A percentile compares a stretch with the other conserved stretches of the same genome.
These are phyloP conservation scores for Linepithema humile DNA, from an alignment of 1,140 invertebrate genomes.

Conservation along the genomic window DNA sequence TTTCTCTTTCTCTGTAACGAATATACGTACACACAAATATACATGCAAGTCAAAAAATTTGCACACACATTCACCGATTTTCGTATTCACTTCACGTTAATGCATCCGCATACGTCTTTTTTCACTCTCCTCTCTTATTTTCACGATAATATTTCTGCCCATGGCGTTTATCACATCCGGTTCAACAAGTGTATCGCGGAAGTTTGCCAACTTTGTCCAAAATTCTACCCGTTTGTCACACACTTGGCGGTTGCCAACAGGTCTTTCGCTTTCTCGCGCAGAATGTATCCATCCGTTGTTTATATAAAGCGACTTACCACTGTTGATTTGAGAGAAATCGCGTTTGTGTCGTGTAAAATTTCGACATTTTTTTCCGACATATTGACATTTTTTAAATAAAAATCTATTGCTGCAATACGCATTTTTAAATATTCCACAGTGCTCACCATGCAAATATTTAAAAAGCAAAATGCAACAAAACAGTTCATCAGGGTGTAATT, in stretches of 20 bases:
- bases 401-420: neutral
- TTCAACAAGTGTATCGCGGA: constrained; percentile 47
- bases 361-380: no score
- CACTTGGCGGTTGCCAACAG: constrained; percentile 6
- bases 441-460: neutral
- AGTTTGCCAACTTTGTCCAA: constrained; percentile 24
- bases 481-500: no score
- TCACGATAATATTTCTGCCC: constrained; percentile 55
- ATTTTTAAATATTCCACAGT: neutral
- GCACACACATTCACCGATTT: constrained; percentile 45
- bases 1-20: neutral
- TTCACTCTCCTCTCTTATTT: constrained; percentile 15
- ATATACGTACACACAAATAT: neutral
- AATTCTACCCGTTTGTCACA: constrained; percentile 9
- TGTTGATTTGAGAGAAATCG: neutral
- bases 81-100: constrained; percentile 33
- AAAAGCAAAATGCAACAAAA: no score
- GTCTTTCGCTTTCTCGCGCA: neutral
- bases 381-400: neutral
- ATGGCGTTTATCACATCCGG: constrained; percentile 48
- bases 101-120: constrained; percentile 57
- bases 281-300: neutral
- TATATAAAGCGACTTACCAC: neutral
- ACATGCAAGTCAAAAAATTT: neutral
- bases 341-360: neutral